phyloP scores from a whole-genome alignment of 2,797 vertebrate genomes.

The Yasuhikotakia modesta region DNA sequence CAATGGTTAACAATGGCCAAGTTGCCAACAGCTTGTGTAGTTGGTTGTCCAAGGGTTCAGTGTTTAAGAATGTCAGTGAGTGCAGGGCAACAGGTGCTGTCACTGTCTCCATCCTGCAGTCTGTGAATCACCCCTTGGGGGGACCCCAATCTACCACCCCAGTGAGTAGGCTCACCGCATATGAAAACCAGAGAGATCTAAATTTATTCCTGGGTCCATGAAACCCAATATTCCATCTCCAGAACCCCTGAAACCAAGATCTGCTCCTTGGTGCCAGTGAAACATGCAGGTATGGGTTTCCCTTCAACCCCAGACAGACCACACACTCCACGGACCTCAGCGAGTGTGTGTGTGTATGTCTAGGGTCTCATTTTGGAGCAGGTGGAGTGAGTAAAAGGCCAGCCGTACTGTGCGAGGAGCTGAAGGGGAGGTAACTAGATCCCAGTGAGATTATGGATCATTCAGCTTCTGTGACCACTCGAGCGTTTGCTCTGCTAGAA shows the following conservation, averaged over 20 bases:
- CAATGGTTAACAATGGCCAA: constrained; percentile 28
- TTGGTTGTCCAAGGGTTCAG: neutral
- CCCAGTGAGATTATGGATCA: constrained; percentile 58
- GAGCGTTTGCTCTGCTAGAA: constrained; percentile 61
- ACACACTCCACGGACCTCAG: constrained; percentile 38
- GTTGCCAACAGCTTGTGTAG: constrained; percentile 6
- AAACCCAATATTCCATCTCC: constrained; percentile 59
- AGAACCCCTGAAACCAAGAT: constrained; percentile 37
- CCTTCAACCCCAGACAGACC: constrained; percentile 53
- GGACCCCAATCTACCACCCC: constrained; percentile 39
- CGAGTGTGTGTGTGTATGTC: constrained; percentile 18
- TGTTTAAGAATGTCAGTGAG: constrained; percentile 18
- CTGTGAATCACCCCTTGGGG: constrained; percentile 44
- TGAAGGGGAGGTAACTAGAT: constrained; percentile 59
- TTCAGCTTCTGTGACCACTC: constrained; percentile 58
- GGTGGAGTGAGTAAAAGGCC: constrained; percentile 24
- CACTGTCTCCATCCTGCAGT: constrained; percentile 32
- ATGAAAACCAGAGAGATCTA: constrained; percentile 65
- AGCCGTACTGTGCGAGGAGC: constrained; percentile 33
- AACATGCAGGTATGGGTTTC: constrained; percentile 65
- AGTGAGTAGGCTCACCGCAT: constrained; percentile 51
- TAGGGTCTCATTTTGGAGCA: constrained; percentile 22
- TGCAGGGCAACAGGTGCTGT: constrained; percentile 39
- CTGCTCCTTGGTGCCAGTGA: constrained; percentile 60
- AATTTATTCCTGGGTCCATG: constrained; percentile 67